Conservation (phyloP, 53 echinoderm and acorn worm species). For the Zoroaster sp. region DNA sequence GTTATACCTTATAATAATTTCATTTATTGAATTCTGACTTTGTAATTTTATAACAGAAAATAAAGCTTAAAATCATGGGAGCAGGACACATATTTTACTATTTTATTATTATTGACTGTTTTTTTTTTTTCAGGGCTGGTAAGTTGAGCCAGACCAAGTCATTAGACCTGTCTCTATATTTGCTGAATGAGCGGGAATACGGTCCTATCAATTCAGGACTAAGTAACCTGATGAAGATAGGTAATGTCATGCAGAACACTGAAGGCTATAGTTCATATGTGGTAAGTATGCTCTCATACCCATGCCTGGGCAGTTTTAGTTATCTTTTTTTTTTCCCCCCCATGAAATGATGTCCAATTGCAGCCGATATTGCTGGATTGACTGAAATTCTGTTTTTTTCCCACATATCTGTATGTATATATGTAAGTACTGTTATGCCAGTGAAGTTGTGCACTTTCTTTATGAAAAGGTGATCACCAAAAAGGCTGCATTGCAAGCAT, state of each 20-base stretch:
- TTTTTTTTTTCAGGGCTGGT: slow-evolving; percentile 67
- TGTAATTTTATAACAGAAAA: no score
- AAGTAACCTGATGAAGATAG: slow-evolving; percentile 47
- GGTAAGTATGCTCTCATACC: slow-evolving; percentile 24
- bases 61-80: no score
- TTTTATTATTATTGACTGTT: background rate
- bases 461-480: background rate
- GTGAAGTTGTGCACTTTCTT: background rate
- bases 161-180: slow-evolving; percentile 63
- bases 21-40: no score
- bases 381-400: no score
- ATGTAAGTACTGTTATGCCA: background rate
- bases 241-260: slow-evolving; percentile 56
- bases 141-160: slow-evolving; percentile 62
- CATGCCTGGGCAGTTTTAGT: no score
- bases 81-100: no score
- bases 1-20: no score
- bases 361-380: no score
- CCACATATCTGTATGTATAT: no score
- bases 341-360: no score
- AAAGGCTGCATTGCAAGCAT: no score
- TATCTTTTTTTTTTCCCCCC: no score
- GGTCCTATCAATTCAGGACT: slow-evolving; percentile 74
- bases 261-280: slow-evolving; percentile 63
- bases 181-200: slow-evolving; percentile 71